These are phyloP conservation scores for Bombylius major DNA, from an alignment of 2,888 invertebrate genomes.

Conservation along the genomic window DNA sequence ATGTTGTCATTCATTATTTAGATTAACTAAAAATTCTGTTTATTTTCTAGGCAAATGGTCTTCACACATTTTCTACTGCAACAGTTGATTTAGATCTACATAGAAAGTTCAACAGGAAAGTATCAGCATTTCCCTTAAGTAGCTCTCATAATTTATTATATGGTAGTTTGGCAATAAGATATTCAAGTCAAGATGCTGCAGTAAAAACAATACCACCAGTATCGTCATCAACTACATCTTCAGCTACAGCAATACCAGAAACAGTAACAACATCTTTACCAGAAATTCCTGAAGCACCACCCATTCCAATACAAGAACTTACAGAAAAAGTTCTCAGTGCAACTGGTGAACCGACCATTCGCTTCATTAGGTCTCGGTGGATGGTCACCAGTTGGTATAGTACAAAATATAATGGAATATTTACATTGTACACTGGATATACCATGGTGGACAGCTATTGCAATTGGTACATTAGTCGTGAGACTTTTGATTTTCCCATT, in stretches of 20 bases:
- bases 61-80: no score
- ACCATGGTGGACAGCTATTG: constrained; percentile 90
- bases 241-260: not conserved
- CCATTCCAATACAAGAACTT: constrained; percentile 18
- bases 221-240: not conserved
- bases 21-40: no score
- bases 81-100: no score
- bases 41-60: no score
- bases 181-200: constrained; percentile 6
- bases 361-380: constrained; percentile 72
- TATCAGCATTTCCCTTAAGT: no score
- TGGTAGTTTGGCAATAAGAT: constrained; percentile 1
- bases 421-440: constrained; percentile 67
- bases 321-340: constrained; percentile 13
- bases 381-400: constrained; percentile 67
- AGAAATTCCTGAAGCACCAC: constrained; percentile 27
- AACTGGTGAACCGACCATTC: constrained; percentile 62
- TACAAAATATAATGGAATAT: constrained; percentile 69
- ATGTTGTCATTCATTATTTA: no score
- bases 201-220: not conserved
- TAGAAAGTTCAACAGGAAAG: no score
- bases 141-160: not conserved
- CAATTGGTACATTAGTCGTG: constrained; percentile 64
- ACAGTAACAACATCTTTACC: constrained; percentile 16
- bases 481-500: constrained; percentile 72